Base-by-base conservation (phyloP, 2,888 invertebrate genomes). In the Harpagoxenus sublaevis region DNA sequence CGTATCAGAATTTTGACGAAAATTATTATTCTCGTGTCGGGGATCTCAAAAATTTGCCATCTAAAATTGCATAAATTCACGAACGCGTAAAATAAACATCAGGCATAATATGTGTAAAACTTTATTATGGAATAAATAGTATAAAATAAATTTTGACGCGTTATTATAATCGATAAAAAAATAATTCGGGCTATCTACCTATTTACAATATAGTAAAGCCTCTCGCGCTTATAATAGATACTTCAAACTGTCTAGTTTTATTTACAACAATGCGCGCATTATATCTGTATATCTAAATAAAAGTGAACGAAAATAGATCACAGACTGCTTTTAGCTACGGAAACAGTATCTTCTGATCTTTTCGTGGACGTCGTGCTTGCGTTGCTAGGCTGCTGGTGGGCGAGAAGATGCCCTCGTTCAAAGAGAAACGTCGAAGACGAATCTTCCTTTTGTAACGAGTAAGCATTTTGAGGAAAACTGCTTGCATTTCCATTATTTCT, bases 371-470 rank as follows among this genome's bases (percentile, higher is more conserved):
- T 55, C 4, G 87, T 78, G 75, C 90, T 91, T 51, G 89, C 91
- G 39, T 89, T 91, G 75, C 89, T 92, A 8, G 78, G 78, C 48
- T 91, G 90, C 73, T 92, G 89, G n/a, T 66, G 87, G 4, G 78
- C 89, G 28, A 83, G 83, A n/a, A 89, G 83, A 81, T 92, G 91
- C 23, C 73, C 84, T 60, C 73, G 82, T 48, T 85, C 84, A 23
- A 91, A 86, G 12, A 92, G 86, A n/a, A 90, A 90, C 31, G 85
- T 89, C 31, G 86, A 88, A 28, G 87, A 84, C 18, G 75, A 81
- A 77, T 89, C 88, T 9, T 89, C 86, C 23, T 87, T 90, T 55
- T 66, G 89, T 15, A 81, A 45, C 35, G 45, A 18, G n/a, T 75
- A 89, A 39, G 86, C 48, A 65, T 87, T 89, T 70, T 84, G 88